These are phyloP conservation scores for Nephrotoma guestfalica DNA, from an alignment of 2,888 invertebrate genomes.

Conservation along the genomic window DNA sequence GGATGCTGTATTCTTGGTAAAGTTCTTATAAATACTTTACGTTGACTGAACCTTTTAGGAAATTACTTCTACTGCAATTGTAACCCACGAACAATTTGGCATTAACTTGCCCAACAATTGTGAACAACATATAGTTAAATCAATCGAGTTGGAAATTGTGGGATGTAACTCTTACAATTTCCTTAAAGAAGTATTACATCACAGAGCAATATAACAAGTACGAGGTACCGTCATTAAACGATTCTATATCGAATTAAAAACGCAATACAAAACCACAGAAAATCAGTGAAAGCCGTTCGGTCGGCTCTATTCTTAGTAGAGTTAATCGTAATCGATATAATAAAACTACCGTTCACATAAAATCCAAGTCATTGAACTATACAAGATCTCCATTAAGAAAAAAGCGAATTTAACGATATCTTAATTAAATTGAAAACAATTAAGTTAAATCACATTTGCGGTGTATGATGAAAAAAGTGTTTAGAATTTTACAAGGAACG, in stretches of 20 bases:
- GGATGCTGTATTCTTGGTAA: too few relatives aligned
- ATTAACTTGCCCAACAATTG: too few relatives aligned
- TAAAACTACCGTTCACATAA: not conserved
- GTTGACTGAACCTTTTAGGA: too few relatives aligned
- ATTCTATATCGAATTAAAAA: not conserved
- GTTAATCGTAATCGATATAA: not conserved
- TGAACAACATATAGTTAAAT: too few relatives aligned
- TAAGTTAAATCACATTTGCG: not conserved
- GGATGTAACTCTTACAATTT: too few relatives aligned
- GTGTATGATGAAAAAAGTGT: not conserved
- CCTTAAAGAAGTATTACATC: not conserved
- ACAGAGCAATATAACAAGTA: not conserved
- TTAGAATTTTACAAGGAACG: not conserved
- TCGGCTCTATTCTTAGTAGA: not conserved
- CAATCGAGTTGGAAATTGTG: too few relatives aligned
- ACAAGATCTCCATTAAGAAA: not conserved
- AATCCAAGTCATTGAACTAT: not conserved
- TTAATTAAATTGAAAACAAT: not conserved
- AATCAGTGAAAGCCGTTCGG: not conserved
- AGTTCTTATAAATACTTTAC: too few relatives aligned
- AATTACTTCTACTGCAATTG: too few relatives aligned
- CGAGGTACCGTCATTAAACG: not conserved
- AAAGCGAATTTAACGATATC: not conserved
- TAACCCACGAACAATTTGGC: too few relatives aligned
- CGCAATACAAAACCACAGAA: not conserved